A percentile compares a stretch with the other conserved stretches of the same genome.
These are phyloP conservation scores for Brachyptera risi DNA, from an alignment of 2,888 invertebrate genomes.

Conservation along the genomic window DNA sequence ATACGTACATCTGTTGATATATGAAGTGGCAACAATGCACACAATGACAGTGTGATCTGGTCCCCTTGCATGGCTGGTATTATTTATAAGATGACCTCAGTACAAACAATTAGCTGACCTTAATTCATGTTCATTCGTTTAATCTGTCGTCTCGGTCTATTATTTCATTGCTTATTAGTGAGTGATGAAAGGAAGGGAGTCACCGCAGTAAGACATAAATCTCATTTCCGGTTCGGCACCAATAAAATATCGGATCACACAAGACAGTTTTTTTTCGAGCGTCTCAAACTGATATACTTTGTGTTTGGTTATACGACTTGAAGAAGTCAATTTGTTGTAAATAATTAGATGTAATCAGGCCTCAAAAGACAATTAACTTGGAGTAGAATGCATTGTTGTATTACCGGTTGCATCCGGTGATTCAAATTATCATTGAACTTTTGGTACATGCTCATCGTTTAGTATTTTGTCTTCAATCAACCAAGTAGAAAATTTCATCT, in stretches of 20 bases:
- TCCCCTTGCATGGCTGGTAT: constrained; percentile 8
- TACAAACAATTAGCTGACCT: constrained; percentile 26
- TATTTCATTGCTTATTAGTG: constrained; percentile 20
- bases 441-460: no score
- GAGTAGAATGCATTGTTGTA: not conserved
- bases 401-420: not conserved
- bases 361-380: not conserved
- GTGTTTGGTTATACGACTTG: no score
- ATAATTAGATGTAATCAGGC: constrained; percentile 6
- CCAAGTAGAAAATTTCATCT: no score
- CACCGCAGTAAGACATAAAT: constrained; percentile 1
- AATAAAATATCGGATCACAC: no score
- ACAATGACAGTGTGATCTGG: no score
- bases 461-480: no score
- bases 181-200: constrained; percentile 18
- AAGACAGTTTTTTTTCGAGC: no score
- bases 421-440: not conserved
- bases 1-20: no score
- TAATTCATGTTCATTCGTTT: constrained; percentile 27
- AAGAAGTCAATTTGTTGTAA: no score
- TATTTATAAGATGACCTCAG: constrained; percentile 24
- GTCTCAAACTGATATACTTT: no score
- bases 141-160: constrained; percentile 22
- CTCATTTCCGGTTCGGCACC: constrained; percentile 19
- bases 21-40: constrained; percentile 5